Evolutionary conservation across 2,113 vertebrate genomes (phyloP).

Genomic region (Tor tambroides): DNA sequence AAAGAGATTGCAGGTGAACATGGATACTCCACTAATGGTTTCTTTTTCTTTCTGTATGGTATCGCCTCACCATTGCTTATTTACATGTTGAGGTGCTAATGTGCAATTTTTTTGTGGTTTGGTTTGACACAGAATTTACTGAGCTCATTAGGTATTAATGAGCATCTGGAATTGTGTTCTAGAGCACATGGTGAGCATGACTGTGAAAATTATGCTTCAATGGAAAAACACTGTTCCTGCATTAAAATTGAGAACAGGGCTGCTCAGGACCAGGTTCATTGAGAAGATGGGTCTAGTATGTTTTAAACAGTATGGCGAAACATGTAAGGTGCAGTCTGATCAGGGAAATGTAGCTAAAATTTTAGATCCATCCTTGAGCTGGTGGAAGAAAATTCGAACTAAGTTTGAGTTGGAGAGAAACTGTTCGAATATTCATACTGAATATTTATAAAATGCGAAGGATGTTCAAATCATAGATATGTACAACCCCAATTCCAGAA

Average conservation of each 20-base stretch:
- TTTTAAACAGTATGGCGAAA: background rate
- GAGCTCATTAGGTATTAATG: constrained; percentile 55
- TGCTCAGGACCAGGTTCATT: background rate
- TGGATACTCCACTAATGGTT: background rate
- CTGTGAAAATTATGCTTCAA: constrained; percentile 7
- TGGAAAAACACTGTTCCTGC: background rate
- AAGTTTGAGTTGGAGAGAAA: background rate
- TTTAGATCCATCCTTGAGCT: background rate
- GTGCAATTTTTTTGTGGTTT: background rate
- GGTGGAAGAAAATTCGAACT: no score
- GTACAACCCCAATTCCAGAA: no score
- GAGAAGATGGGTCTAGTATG: background rate
- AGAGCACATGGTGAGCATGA: constrained; percentile 27
- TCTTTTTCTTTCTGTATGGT: background rate
- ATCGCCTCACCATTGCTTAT: background rate
- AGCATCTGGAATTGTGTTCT: constrained; percentile 46
- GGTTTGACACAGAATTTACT: constrained; percentile 47
- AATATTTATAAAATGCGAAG: no score
- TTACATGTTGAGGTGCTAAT: background rate
- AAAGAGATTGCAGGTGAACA: constrained; percentile 33
- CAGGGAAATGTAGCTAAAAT: background rate
- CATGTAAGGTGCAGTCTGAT: background rate
- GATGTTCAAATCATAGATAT: no score
- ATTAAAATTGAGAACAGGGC: constrained; percentile 5
- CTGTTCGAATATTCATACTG: no score